A percentile compares a stretch with the other conserved stretches of the same genome.
Conservation (phyloP, 2,888 invertebrate genomes). For the Agrotis exclamationis region DNA sequence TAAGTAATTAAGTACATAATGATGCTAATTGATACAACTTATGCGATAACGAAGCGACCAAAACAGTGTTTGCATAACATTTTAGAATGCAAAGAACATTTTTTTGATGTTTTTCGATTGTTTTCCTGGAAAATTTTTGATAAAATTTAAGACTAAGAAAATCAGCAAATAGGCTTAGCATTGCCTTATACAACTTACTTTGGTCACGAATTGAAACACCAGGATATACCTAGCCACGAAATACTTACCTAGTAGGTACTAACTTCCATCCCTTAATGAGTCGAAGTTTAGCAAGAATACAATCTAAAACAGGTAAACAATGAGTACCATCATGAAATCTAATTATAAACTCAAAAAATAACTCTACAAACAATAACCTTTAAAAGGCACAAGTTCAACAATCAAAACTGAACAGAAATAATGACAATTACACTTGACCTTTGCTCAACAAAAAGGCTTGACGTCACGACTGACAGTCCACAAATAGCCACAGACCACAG, state of each 20-base stretch:
- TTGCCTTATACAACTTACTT: too few species aligned
- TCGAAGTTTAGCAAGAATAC: background rate
- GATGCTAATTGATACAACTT: background rate
- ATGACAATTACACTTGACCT: slow-evolving; percentile 59
- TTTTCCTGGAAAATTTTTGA: background rate
- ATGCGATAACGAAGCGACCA: background rate
- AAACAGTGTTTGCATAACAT: background rate
- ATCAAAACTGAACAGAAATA: slow-evolving; percentile 40
- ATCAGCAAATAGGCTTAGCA: too few species aligned
- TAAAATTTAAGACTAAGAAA: too few species aligned
- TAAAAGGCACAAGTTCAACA: slow-evolving; percentile 33
- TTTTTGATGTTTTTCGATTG: background rate
- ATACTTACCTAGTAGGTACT: too few species aligned
- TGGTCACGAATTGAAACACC: too few species aligned
- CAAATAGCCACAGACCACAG: slow-evolving; percentile 52
- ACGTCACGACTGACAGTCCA: slow-evolving; percentile 39
- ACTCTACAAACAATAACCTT: background rate
- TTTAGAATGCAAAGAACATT: too few species aligned
- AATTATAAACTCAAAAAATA: background rate
- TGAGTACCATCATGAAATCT: background rate
- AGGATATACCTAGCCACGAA: too few species aligned
- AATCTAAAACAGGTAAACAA: background rate
- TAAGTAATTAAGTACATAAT: background rate
- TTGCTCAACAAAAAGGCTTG: slow-evolving; percentile 39
- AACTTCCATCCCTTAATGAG: background rate